Conservation (phyloP, 2,113 vertebrate genomes). For the Muscicapa adusta region DNA sequence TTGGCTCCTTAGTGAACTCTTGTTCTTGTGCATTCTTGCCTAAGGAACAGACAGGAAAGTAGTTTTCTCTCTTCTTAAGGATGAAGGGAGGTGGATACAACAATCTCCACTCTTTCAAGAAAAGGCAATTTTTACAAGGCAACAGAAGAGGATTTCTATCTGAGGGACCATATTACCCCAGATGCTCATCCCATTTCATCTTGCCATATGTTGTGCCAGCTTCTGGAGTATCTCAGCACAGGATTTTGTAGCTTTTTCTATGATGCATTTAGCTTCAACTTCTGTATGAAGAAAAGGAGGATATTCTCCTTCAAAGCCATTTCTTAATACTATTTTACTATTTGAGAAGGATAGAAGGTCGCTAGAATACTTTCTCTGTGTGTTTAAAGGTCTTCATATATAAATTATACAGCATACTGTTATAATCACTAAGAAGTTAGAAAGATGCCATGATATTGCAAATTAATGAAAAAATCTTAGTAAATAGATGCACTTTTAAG, state of each 20-base stretch:
- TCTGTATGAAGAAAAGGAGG: background rate
- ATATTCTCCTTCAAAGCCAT: background rate
- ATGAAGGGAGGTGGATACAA: background rate
- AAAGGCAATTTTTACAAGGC: conserved; percentile 30
- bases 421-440: background rate
- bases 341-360: background rate
- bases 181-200: background rate
- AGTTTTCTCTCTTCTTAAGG: background rate
- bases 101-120: background rate
- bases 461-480: conserved; percentile 19
- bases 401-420: background rate
- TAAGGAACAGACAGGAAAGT: background rate
- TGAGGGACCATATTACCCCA: background rate
- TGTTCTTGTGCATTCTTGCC: background rate
- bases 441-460: background rate
- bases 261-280: background rate
- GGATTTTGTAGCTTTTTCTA: background rate
- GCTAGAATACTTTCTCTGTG: background rate
- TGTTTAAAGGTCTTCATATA: background rate
- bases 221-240: background rate
- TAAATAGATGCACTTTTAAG: conserved; percentile 23
- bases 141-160: background rate
- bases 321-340: background rate
- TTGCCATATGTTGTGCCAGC: background rate
- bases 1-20: background rate